These are phyloP conservation scores for Brachyptera risi DNA, from an alignment of 2,888 invertebrate species.

Conservation along the genomic window DNA sequence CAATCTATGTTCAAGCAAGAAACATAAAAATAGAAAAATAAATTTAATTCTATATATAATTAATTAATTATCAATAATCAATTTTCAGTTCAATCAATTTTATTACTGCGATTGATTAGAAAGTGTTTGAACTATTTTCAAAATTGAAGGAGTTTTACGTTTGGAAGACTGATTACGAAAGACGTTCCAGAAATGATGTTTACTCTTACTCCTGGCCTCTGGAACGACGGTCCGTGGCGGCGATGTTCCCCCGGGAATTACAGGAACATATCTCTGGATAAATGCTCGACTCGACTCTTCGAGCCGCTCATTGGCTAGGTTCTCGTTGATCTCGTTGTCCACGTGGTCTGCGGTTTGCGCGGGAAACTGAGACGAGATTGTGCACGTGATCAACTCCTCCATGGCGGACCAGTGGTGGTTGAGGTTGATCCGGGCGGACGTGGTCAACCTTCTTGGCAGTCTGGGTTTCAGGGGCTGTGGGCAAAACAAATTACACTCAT, in stretches of 20 bases:
- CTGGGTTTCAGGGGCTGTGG: conserved; percentile 56
- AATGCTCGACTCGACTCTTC: conserved; percentile 5
- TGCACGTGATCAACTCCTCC: conserved; percentile 52
- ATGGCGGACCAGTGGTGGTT: conserved; percentile 63
- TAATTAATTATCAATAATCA: too few species aligned
- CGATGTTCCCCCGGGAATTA: too few species aligned
- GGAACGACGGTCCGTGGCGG: not conserved
- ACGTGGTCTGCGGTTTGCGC: conserved; percentile 6
- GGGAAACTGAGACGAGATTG: conserved; percentile 46
- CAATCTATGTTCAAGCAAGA: not conserved
- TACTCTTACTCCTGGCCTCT: not conserved
- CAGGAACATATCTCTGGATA: not conserved
- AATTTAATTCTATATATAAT: too few species aligned
- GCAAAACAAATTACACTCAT: too few species aligned
- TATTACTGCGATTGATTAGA: too few species aligned
- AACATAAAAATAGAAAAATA: not conserved
- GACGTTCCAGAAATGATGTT: not conserved
- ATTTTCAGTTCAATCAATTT: too few species aligned
- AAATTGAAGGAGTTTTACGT: conserved; percentile 1
- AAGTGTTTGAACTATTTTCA: conserved; percentile 14
- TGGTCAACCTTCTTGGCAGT: conserved; percentile 54
- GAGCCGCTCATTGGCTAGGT: conserved; percentile 48
- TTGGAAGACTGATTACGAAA: not conserved
- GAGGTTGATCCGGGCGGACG: conserved; percentile 57
- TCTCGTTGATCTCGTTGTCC: conserved; percentile 43